Base-by-base conservation (phyloP, 2,888 invertebrate species). In the Cataglyphis albicans region DNA sequence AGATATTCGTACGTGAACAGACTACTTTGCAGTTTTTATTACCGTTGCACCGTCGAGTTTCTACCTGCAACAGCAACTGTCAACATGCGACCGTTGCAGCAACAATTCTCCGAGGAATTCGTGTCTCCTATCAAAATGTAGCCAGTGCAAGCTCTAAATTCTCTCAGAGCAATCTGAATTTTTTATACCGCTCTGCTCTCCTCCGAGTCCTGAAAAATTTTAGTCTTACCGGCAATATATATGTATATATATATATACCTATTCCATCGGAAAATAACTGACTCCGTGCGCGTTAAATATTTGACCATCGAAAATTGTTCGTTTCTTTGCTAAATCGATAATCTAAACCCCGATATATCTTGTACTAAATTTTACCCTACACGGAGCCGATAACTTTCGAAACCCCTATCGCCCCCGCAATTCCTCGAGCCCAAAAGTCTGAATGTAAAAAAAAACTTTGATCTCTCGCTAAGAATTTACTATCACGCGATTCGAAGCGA, bases 21-120 rank as follows among this genome's bases (percentile, higher is more conserved):
- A 64, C 44, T 25, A 35, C 25, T 44, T 18, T 73, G 59, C 73
- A 73, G 61, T 59, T 73, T 80, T 80, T 80, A 80, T 72, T 59
- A 35, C 25, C 41, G 41, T 25, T 70, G 70, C 78, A 21, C 18
- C 52, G 76, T 5, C 25, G n/a, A 73, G 63, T 61, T 65, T 6
- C 64, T 35, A 25, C n/a, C 6, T 5, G 21, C 29, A 55, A 38
- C 18, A 65, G 44, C 41, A 44, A 72, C 78, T 61, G 78, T 61
- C 78, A 48, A 52, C 74, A 48, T 32, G 21, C 57, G 41, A 12
- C 18, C 73, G 78, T 44, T 73, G 35, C 35, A 10, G 78, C 44
- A 73, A 73, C 73, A 59, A 72, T 59, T 80, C 73, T 48, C 59
- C 44, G 25, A 18, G 57, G 73, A 59, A 35, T 44, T 61, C 32